Conservation (phyloP, 2,797 vertebrate species). For the Propithecus deckenii region DNA sequence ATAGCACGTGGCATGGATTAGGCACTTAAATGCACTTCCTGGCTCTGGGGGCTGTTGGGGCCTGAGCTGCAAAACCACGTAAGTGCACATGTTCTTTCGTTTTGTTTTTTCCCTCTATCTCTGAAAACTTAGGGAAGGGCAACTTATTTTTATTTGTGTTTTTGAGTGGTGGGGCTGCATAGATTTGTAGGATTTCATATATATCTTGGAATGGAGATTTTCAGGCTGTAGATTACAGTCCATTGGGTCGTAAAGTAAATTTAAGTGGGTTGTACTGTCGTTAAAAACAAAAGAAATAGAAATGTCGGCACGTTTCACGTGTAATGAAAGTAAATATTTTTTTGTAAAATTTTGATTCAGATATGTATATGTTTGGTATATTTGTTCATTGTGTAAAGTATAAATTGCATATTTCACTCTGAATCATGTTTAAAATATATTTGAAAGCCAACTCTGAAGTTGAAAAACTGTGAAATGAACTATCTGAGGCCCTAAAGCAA, state of each 20-base stretch:
- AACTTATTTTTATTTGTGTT: background rate
- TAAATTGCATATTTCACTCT: background rate
- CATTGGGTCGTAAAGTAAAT: background rate
- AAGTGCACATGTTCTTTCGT: background rate
- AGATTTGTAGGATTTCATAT: background rate
- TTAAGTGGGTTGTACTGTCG: background rate
- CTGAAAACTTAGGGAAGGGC: background rate
- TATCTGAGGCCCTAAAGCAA: background rate
- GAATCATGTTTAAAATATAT: background rate
- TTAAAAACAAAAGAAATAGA: background rate
- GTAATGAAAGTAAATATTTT: background rate
- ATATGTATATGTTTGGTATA: background rate
- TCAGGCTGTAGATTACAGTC: background rate
- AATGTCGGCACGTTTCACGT: background rate
- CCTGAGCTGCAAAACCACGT: background rate
- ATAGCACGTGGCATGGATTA: background rate
- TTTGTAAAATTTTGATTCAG: background rate
- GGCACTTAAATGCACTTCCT: no score
- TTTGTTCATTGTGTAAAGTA: background rate
- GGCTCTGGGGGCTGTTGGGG: background rate
- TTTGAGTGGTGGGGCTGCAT: background rate
- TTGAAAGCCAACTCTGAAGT: constrained; percentile 6
- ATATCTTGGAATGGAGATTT: background rate
- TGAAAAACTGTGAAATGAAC: background rate
- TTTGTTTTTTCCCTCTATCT: background rate